Evolutionary conservation across 2,888 invertebrate species (phyloP).

Genomic region (Crematogaster levior): DNA sequence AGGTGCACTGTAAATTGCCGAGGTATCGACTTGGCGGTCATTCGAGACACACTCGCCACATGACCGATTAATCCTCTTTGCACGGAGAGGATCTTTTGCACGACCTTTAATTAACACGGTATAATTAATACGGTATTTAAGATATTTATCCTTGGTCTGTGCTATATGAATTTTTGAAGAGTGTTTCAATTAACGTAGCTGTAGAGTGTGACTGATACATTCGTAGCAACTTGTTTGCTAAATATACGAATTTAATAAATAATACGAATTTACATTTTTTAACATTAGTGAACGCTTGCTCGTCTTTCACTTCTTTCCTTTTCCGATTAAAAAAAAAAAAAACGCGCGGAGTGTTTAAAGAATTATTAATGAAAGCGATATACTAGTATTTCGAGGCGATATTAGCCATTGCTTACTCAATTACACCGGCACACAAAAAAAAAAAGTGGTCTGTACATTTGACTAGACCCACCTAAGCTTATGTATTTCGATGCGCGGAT

Average conservation of each 20-base stretch:
- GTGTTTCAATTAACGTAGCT: neutral
- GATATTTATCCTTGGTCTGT: neutral
- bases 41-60: too few species aligned
- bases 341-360: neutral
- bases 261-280: neutral
- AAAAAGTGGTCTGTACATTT: too few species aligned
- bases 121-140: neutral
- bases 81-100: neutral
- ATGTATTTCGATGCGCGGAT: too few species aligned
- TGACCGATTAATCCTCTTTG: too few species aligned
- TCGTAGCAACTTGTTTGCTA: neutral
- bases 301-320: neutral
- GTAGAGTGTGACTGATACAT: neutral
- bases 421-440: too few species aligned
- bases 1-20: conserved; percentile 65
- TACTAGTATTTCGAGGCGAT: too few species aligned
- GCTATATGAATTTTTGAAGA: neutral
- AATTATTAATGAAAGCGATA: neutral
- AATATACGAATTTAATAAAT: too few species aligned
- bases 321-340: too few species aligned
- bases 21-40: too few species aligned
- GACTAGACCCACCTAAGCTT: too few species aligned
- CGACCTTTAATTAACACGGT: neutral
- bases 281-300: neutral
- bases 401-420: too few species aligned